Conservation (phyloP, 2,113 vertebrate species). For the Erinaceus europaeus region DNA sequence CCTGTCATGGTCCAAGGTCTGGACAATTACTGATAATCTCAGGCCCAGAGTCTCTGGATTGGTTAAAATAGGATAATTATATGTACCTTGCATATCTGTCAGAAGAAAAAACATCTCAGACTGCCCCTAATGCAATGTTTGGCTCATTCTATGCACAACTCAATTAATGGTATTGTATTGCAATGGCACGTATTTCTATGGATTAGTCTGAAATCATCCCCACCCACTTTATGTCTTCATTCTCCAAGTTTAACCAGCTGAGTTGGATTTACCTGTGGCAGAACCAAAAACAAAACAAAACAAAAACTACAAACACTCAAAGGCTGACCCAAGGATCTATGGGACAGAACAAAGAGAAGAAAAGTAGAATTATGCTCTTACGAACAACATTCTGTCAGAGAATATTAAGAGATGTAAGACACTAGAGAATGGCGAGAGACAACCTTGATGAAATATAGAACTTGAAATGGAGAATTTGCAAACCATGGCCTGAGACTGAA, state of each 20-base stretch:
- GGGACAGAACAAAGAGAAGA: background rate
- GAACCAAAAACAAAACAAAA: background rate
- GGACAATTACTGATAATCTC: background rate
- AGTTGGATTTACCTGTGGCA: background rate
- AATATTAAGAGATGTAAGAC: background rate
- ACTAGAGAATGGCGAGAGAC: background rate
- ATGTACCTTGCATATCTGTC: background rate
- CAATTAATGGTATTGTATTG: background rate
- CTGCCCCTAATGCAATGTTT: background rate
- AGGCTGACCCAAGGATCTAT: background rate
- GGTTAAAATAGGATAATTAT: background rate
- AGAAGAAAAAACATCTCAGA: background rate
- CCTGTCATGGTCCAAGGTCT: background rate
- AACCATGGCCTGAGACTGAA: background rate
- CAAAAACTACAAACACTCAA: background rate
- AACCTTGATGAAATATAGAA: background rate
- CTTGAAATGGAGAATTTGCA: background rate
- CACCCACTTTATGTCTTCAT: background rate
- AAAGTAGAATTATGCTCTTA: background rate
- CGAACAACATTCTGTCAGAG: background rate
- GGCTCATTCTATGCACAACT: background rate
- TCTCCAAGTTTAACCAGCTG: background rate
- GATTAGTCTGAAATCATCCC: background rate
- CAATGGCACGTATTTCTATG: background rate
- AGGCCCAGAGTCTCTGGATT: background rate